Evolutionary conservation across 2,797 vertebrate genomes (phyloP).

Genomic region (Varecia variegata): DNA sequence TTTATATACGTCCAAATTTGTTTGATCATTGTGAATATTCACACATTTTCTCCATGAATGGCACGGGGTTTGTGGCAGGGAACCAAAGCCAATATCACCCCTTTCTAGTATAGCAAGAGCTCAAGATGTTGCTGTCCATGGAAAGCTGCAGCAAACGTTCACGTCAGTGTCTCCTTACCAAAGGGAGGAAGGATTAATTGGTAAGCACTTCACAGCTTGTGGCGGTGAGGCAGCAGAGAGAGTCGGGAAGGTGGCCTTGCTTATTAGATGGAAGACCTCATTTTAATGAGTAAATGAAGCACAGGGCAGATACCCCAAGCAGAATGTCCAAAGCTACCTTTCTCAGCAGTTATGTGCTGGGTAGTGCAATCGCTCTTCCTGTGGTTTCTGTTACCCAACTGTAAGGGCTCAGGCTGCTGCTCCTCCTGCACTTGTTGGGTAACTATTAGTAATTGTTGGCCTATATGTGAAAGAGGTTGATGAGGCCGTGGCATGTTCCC

Average conservation of each 20-base stretch:
- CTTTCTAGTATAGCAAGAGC: background rate
- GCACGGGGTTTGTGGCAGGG: background rate
- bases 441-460: background rate
- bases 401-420: background rate
- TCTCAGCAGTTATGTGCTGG: background rate
- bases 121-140: background rate
- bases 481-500: background rate
- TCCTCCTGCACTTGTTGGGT: background rate
- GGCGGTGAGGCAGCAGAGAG: background rate
- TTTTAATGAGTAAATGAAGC: background rate
- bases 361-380: background rate
- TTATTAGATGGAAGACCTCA: background rate
- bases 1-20: conserved; percentile 55
- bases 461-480: background rate
- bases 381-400: background rate
- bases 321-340: background rate
- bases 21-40: conserved; percentile 35
- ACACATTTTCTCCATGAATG: conserved; percentile 25
- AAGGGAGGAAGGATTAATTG: background rate
- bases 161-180: background rate
- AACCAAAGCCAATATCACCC: background rate
- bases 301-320: background rate
- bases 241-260: background rate
- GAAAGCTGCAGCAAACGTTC: conserved; percentile 2
- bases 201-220: background rate